These are phyloP conservation scores for Natator depressus DNA, from an alignment of 2,113 vertebrate species.

Conservation along the genomic window DNA sequence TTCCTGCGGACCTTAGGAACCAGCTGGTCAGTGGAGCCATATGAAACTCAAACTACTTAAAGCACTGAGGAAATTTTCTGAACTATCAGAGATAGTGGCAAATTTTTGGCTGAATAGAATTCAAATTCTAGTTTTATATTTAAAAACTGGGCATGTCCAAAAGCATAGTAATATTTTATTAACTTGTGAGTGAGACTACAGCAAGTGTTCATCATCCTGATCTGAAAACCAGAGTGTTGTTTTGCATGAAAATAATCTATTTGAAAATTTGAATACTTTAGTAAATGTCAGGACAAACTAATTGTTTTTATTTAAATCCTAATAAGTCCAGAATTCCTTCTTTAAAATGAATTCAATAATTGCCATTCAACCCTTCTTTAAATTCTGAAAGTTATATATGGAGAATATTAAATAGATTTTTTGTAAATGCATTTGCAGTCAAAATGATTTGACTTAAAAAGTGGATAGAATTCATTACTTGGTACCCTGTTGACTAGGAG, in stretches of 20 bases:
- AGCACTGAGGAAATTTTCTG: neutral
- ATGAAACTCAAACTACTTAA: neutral
- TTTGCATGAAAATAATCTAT: neutral
- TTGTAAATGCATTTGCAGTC: neutral
- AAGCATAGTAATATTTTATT: neutral
- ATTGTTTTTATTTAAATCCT: neutral
- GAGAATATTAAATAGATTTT: neutral
- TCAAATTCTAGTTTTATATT: neutral
- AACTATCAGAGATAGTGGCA: fast-evolving
- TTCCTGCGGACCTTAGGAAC: fast-evolving
- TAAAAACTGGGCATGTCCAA: neutral
- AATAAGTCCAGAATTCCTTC: neutral
- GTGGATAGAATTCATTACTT: neutral
- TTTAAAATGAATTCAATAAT: neutral
- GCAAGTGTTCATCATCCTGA: neutral
- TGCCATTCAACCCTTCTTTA: neutral
- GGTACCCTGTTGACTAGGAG: fast-evolving
- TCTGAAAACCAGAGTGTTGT: neutral
- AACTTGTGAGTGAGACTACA: neutral
- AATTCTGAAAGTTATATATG: neutral
- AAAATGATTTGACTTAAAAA: neutral
- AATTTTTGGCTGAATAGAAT: neutral
- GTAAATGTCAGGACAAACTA: neutral
- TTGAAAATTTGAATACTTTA: neutral
- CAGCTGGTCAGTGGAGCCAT: fast-evolving